A percentile compares a stretch with the other conserved stretches of the same genome.
Conservation (phyloP, 2,888 invertebrate genomes). For the Hyalella azteca region DNA sequence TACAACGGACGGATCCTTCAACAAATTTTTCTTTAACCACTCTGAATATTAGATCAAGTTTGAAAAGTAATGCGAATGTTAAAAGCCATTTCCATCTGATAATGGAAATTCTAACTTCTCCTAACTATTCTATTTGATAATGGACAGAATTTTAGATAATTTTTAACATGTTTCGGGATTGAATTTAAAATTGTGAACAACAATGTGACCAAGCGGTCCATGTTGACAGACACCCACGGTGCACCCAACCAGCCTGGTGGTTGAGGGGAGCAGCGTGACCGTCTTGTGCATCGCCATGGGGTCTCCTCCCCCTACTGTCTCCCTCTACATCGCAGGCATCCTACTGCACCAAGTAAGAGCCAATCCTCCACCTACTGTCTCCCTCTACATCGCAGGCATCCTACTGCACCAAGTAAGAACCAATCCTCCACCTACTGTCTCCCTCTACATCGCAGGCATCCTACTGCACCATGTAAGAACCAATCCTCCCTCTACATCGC, state of each 20-base stretch:
- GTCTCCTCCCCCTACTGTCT: constrained; percentile 83
- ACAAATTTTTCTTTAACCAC: too few relatives aligned
- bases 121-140: too few relatives aligned
- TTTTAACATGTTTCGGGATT: too few relatives aligned
- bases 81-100: too few relatives aligned
- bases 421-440: constrained; percentile 85
- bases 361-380: constrained; percentile 85
- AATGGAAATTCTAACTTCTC: too few relatives aligned
- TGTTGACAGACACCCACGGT: constrained; percentile 84
- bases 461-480: constrained; percentile 70
- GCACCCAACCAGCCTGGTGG: constrained; percentile 80
- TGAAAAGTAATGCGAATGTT: too few relatives aligned
- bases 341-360: constrained; percentile 68
- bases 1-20: too few relatives aligned
- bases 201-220: too few relatives aligned
- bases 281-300: constrained; percentile 84
- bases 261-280: constrained; percentile 86
- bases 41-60: too few relatives aligned
- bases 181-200: too few relatives aligned
- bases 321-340: constrained; percentile 78
- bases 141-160: too few relatives aligned
- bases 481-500: constrained; percentile 82
- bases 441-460: constrained; percentile 78
- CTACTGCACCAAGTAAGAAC: constrained; percentile 70
- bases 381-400: constrained; percentile 78